Evolutionary conservation across 2,888 invertebrate species (phyloP).

Genomic region (Resseliella maxima): DNA sequence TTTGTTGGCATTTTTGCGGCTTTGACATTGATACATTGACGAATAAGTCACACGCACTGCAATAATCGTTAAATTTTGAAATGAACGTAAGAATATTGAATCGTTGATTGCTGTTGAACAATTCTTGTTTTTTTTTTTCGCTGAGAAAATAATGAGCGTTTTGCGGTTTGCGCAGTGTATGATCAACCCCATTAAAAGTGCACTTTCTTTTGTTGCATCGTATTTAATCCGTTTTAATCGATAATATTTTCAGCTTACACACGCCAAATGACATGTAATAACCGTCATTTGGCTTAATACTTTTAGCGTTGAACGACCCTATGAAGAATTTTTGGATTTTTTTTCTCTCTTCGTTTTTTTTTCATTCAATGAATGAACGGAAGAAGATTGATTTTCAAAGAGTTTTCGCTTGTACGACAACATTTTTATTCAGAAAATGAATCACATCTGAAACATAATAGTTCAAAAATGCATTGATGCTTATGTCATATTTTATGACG

Average conservation of each 20-base stretch:
- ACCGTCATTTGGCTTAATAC: neutral
- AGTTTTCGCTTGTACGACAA: neutral
- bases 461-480: neutral
- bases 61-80: neutral
- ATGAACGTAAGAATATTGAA: too few relatives aligned
- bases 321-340: neutral
- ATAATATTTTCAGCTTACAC: neutral
- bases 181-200: constrained; percentile 42
- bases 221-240: neutral
- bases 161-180: neutral
- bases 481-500: constrained; percentile 35
- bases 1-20: neutral
- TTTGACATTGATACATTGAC: constrained; percentile 53
- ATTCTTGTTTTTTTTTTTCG: neutral
- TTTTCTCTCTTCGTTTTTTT: neutral
- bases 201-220: neutral
- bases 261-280: neutral
- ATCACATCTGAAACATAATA: neutral
- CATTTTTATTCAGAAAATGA: neutral
- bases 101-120: too few relatives aligned
- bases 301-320: neutral
- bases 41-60: neutral
- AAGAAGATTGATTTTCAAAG: constrained; percentile 4
- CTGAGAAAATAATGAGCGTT: neutral
- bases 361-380: neutral